These are phyloP conservation scores for Amorpha juglandis DNA, from an alignment of 2,888 invertebrate genomes.

Conservation along the genomic window DNA sequence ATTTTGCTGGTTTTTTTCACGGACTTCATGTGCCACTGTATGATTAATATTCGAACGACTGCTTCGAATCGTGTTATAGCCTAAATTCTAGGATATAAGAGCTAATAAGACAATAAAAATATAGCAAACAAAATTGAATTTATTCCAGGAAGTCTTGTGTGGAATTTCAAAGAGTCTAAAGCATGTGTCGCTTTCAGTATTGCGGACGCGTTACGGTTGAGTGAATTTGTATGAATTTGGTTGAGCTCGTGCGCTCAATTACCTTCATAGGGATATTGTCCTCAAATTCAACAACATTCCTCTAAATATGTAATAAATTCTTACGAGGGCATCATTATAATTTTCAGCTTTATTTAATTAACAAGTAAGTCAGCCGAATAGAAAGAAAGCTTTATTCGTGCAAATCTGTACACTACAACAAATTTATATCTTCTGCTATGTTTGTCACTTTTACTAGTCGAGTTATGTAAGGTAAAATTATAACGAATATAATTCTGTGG, in stretches of 20 bases:
- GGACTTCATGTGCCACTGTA: no score
- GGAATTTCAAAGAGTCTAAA: conserved; percentile 1
- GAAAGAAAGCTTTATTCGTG: no score
- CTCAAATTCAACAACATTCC: background rate
- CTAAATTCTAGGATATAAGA: background rate
- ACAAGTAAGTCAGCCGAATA: no score
- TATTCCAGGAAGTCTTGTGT: background rate
- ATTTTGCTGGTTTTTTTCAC: no score
- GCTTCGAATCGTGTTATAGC: background rate
- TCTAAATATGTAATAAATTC: background rate
- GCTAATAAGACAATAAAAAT: conserved; percentile 9
- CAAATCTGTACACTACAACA: no score
- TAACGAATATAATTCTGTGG: no score
- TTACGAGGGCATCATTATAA: no score
- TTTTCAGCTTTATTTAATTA: no score
- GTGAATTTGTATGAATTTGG: background rate
- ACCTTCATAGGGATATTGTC: background rate
- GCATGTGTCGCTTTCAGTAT: background rate
- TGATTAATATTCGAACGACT: no score
- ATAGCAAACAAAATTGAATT: background rate
- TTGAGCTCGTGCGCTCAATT: background rate
- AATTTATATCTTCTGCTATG: no score
- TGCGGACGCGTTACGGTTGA: background rate
- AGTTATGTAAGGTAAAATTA: no score
- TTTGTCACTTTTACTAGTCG: no score